phyloP scores from a whole-genome alignment of 2,113 vertebrate species.

The Narcine bancroftii region DNA sequence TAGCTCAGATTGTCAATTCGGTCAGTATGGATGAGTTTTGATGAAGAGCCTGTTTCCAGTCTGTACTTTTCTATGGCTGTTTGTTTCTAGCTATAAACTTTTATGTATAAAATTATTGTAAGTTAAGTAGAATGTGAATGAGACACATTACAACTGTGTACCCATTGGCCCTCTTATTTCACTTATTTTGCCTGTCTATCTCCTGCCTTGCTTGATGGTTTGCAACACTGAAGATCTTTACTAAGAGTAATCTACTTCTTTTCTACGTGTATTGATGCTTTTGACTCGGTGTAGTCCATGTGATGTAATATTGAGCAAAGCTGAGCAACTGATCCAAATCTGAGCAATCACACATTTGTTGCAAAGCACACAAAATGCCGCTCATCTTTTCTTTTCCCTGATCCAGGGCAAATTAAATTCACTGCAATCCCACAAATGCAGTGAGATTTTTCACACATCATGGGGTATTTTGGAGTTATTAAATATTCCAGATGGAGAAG shows the following conservation, averaged over 20 bases:
- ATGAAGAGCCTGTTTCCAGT: too few species aligned
- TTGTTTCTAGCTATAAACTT: background rate
- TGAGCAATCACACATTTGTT: background rate
- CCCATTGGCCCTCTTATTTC: background rate
- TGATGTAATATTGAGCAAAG: slow-evolving; percentile 5
- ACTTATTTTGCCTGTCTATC: background rate
- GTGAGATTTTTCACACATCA: background rate
- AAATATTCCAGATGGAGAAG: background rate
- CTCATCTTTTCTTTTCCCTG: background rate
- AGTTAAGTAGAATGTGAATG: background rate
- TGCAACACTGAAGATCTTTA: background rate
- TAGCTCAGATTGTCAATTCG: too few species aligned
- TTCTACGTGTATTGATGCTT: background rate
- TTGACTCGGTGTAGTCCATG: background rate
- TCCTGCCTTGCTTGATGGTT: background rate
- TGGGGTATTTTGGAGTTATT: background rate
- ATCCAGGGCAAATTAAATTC: background rate
- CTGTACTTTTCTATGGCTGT: background rate
- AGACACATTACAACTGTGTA: background rate
- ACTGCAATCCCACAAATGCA: background rate
- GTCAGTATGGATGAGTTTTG: too few species aligned
- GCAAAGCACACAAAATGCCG: background rate
- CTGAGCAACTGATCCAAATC: slow-evolving; percentile 34
- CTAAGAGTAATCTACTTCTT: background rate
- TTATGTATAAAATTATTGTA: background rate